A percentile compares a stretch with the other conserved stretches of the same genome.
Conservation (phyloP, 2,797 vertebrate species). For the Dallia pectoralis region DNA sequence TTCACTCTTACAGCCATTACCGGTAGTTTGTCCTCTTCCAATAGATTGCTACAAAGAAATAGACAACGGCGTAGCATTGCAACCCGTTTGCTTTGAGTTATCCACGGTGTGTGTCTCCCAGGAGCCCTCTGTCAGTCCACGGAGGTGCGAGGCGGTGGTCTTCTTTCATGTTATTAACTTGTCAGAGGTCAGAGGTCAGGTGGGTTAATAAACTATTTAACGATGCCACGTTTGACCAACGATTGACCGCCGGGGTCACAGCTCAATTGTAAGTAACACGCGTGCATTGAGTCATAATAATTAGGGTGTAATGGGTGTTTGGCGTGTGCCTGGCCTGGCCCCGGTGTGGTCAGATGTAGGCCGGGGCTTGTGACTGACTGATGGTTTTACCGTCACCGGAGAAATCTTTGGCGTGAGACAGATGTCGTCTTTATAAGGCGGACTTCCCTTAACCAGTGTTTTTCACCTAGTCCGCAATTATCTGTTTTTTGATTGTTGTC, state of each 20-base stretch:
- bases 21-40: background rate
- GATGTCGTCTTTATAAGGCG: background rate
- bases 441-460: background rate
- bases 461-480: background rate
- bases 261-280: constrained; percentile 7
- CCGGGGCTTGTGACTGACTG: background rate
- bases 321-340: background rate
- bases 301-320: background rate
- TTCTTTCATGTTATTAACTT: background rate
- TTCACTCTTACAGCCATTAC: background rate
- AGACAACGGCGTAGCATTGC: background rate
- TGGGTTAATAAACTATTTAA: constrained; percentile 15
- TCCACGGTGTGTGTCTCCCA: background rate
- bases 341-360: background rate
- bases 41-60: background rate
- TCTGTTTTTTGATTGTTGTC: background rate
- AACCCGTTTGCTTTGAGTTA: background rate
- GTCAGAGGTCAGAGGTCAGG: constrained; percentile 1
- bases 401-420: background rate
- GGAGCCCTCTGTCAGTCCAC: background rate
- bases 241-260: background rate
- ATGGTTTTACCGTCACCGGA: background rate
- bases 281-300: constrained; percentile 9
- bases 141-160: background rate
- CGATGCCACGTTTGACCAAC: constrained; percentile 5